Evolutionary conservation across 1,140 invertebrate species (phyloP), one percentile per base, ranked within the genome.

Genomic region (Formica selysi): DNA sequence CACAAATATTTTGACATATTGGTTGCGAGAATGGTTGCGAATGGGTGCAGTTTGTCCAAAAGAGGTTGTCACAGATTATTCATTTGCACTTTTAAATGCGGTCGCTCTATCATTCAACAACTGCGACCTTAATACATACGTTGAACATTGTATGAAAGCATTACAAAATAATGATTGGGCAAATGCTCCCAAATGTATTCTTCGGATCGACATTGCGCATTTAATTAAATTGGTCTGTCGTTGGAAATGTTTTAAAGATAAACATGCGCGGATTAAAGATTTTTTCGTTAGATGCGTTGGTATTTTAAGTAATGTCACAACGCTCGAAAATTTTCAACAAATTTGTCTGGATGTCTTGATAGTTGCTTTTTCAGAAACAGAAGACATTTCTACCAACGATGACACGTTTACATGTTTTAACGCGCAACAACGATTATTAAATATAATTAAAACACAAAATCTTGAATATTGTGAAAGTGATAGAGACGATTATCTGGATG

Each of bases 161-260:
- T 68, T 48, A 44, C 8, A 1, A 13, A 44, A 48, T 44, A 44
- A 68, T 7, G n/a, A 68, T 68, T 0, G n/a, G 19, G 16, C n/a
- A 44, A 44, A 7, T 26, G 10, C 41, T 44, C 38, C 22, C 36
- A 68, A 44, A n/a, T 68, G 11, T 16, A 32, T 79, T 67, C 8
- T 79, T 22, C n/a, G 62, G n/a, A 84, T 91, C 26, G 87, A 91
- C 26, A 89, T 89, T 11, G 86, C 89, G 0, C 86, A 89, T 62
- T 59, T 91, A 0, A 89, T 91, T 1, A 86, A 89, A 41, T 36
- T 57, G 8, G 76, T 90, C 4, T 38, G 78, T 4, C 29, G 83
- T 19, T 89, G 87, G 80, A 74, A 59, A 36, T 89, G 86, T 48
- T 89, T 91, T 32, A 61, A 79, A 0, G 36, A 70, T 13, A 38